Evolutionary conservation across 2,113 vertebrate genomes (phyloP).

Genomic region (Labeo catla): DNA sequence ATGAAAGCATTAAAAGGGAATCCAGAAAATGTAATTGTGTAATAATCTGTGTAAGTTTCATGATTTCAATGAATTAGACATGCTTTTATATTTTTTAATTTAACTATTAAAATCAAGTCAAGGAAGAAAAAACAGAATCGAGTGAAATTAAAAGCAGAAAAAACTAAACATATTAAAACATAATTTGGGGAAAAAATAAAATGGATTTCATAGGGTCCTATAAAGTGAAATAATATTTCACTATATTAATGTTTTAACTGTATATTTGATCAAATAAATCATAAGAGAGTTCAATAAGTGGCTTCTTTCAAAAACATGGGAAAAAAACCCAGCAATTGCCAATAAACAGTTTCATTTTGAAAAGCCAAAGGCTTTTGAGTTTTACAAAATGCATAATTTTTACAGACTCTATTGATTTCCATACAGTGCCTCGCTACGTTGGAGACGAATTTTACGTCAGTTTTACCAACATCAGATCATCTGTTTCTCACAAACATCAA

Average conservation of each 20-base stretch:
- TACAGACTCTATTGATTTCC: not conserved
- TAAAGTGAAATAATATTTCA: not conserved
- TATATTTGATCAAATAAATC: not conserved
- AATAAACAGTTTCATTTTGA: not conserved
- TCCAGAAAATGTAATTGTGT: too few relatives aligned
- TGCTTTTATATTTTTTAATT: too few relatives aligned
- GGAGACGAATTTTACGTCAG: not conserved
- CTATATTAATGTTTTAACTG: not conserved
- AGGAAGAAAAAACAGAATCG: too few relatives aligned
- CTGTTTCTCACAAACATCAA: conserved; percentile 52
- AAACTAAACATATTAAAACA: too few relatives aligned
- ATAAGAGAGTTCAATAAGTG: not conserved
- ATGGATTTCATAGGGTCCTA: too few relatives aligned
- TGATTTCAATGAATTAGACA: too few relatives aligned
- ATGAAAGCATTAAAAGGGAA: too few relatives aligned
- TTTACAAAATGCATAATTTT: not conserved
- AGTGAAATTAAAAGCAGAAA: not conserved
- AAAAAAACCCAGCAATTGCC: not conserved
- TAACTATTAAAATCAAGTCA: too few relatives aligned
- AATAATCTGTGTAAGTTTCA: too few relatives aligned
- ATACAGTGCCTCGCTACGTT: not conserved
- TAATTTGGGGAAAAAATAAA: too few relatives aligned
- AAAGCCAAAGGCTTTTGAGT: not conserved
- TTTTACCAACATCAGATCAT: conserved; percentile 42
- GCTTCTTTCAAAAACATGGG: not conserved